Evolutionary conservation across 2,113 vertebrate genomes (phyloP).

Genomic region (Gopherus evgoodei): DNA sequence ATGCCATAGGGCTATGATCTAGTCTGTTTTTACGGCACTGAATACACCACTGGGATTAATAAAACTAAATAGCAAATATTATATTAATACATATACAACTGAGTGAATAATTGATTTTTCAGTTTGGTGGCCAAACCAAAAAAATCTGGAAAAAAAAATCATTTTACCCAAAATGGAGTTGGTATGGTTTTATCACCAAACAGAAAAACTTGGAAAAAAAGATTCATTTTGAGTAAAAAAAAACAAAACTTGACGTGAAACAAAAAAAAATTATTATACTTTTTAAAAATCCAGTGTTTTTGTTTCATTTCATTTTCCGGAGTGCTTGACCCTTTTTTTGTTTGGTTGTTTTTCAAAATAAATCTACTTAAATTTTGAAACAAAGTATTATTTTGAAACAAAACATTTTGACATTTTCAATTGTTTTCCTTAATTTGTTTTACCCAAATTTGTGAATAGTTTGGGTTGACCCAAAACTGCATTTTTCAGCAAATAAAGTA

Average conservation of each 20-base stretch:
- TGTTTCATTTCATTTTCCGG: neutral
- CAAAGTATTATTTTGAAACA: neutral
- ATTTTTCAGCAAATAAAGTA: neutral
- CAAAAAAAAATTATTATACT: neutral
- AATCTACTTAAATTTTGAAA: neutral
- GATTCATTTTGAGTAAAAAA: neutral
- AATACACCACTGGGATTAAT: neutral
- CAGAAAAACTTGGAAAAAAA: neutral
- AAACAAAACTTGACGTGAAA: neutral
- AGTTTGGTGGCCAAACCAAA: neutral
- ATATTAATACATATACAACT: neutral
- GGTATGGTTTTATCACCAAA: neutral
- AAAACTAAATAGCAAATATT: neutral
- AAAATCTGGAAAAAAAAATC: neutral
- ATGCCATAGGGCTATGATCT: neutral
- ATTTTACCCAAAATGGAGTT: neutral
- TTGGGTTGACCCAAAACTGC: neutral
- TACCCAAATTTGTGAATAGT: neutral
- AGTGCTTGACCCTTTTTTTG: neutral
- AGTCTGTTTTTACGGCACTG: neutral
- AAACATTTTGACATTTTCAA: neutral
- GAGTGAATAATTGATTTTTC: neutral
- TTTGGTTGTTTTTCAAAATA: neutral
- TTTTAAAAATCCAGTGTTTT: neutral
- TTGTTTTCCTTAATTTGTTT: neutral